Evolutionary conservation across 2,888 invertebrate genomes (phyloP).

Genomic region (Diarsia dahlii): DNA sequence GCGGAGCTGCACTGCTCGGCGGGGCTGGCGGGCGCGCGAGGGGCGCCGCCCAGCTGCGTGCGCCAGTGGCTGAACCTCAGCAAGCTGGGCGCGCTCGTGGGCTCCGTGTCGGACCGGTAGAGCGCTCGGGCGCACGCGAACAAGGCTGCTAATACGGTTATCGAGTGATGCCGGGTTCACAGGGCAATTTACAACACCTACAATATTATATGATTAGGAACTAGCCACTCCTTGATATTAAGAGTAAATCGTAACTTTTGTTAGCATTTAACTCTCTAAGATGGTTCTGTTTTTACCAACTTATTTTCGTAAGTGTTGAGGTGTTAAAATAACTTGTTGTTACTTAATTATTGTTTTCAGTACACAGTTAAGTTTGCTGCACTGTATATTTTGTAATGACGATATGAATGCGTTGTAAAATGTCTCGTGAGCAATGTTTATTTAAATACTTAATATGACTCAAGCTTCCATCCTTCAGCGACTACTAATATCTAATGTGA

Average conservation of each 20-base stretch:
- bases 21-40: constrained; percentile 53
- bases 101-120: constrained; percentile 81
- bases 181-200: constrained; percentile 61
- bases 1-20: constrained; percentile 2
- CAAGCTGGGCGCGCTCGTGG: constrained; percentile 76
- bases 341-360: constrained; percentile 20
- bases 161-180: constrained; percentile 48
- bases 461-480: constrained; percentile 53
- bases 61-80: constrained; percentile 79
- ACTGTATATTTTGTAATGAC: constrained; percentile 11
- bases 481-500: constrained; percentile 28
- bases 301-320: constrained; percentile 43
- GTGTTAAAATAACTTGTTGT: constrained; percentile 24
- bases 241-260: constrained; percentile 38
- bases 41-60: constrained; percentile 65
- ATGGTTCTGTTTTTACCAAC: constrained; percentile 24
- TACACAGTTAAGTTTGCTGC: constrained; percentile 9
- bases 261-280: constrained; percentile 35
- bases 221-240: constrained; percentile 47
- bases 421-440: constrained; percentile 55
- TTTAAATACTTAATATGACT: constrained; percentile 43
- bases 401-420: constrained; percentile 58
- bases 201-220: constrained; percentile 42
- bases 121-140: constrained; percentile 43
- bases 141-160: constrained; percentile 60